A percentile compares a stretch with the other conserved stretches of the same genome.
Conservation (phyloP, 2,797 vertebrate species). For the Momotus momota region DNA sequence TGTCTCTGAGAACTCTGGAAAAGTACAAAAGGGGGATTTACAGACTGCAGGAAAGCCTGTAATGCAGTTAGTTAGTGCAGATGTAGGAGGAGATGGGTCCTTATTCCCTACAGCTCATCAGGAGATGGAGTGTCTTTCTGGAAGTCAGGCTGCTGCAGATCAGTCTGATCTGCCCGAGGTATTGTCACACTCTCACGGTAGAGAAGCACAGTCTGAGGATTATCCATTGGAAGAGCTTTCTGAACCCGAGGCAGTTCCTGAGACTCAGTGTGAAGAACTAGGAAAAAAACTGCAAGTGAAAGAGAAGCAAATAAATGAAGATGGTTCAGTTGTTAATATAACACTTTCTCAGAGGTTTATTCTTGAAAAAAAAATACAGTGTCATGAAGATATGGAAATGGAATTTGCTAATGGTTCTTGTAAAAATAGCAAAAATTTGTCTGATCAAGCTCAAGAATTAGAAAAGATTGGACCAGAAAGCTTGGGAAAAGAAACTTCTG, state of each 20-base stretch:
- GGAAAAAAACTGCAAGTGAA: neutral
- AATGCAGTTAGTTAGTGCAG: neutral
- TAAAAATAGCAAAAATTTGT: conserved; percentile 37
- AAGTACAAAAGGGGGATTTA: conserved; percentile 5
- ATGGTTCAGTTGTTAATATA: conserved; percentile 72
- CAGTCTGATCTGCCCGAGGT: conserved; percentile 56
- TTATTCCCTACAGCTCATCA: neutral
- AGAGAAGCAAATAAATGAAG: conserved; percentile 12
- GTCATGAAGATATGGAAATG: conserved; percentile 60
- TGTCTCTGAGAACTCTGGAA: conserved; percentile 17
- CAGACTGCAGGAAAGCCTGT: neutral
- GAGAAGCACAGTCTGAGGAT: conserved; percentile 61
- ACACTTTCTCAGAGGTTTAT: conserved; percentile 71
- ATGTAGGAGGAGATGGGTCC: conserved; percentile 31
- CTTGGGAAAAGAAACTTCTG: conserved; percentile 27
- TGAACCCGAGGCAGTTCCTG: conserved; percentile 73
- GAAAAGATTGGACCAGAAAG: conserved; percentile 40
- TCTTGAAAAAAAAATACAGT: conserved; percentile 52
- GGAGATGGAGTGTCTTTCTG: conserved; percentile 50
- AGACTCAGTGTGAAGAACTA: conserved; percentile 75
- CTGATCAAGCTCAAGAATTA: conserved; percentile 23
- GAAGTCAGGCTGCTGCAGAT: conserved; percentile 56
- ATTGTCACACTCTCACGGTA: conserved; percentile 27
- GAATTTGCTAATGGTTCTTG: conserved; percentile 51
- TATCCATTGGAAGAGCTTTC: conserved; percentile 43